phyloP scores from a whole-genome alignment of 2,888 invertebrate species.

The Gari tellinella region DNA sequence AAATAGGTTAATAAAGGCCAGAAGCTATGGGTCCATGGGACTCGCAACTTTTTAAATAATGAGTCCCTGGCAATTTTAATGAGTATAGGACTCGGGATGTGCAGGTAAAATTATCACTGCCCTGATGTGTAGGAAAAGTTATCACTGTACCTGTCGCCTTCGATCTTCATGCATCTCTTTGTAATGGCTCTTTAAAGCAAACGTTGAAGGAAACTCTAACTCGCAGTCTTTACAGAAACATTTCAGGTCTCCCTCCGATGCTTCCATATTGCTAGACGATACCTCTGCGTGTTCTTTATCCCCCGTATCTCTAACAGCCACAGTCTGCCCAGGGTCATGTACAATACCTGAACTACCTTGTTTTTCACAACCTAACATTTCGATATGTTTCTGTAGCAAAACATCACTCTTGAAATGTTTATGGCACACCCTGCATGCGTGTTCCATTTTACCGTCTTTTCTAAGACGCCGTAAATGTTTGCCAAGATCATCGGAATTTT shows the following conservation, averaged over 20 bases:
- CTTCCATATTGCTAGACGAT: no score
- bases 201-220: slow-evolving; percentile 12
- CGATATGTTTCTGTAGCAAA: slow-evolving; percentile 31
- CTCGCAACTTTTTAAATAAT: no score
- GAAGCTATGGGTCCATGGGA: no score
- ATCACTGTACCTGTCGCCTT: slow-evolving; percentile 41
- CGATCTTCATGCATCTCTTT: slow-evolving; percentile 29
- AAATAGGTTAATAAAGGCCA: no score
- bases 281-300: no score
- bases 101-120: no score
- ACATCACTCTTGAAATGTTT: slow-evolving; percentile 47
- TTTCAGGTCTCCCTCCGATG: background rate
- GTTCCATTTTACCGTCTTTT: slow-evolving; percentile 38
- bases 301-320: no score
- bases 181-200: slow-evolving; percentile 36
- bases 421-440: slow-evolving; percentile 44
- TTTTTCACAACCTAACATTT: slow-evolving; percentile 43
- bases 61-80: no score
- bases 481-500: slow-evolving; percentile 50
- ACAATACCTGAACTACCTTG: background rate
- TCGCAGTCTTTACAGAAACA: slow-evolving; percentile 48
- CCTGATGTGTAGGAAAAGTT: no score
- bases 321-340: no score
- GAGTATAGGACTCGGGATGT: no score
- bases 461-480: slow-evolving; percentile 49